phyloP scores from a whole-genome alignment of 1,140 invertebrate species.

The Calliphora vicina region DNA sequence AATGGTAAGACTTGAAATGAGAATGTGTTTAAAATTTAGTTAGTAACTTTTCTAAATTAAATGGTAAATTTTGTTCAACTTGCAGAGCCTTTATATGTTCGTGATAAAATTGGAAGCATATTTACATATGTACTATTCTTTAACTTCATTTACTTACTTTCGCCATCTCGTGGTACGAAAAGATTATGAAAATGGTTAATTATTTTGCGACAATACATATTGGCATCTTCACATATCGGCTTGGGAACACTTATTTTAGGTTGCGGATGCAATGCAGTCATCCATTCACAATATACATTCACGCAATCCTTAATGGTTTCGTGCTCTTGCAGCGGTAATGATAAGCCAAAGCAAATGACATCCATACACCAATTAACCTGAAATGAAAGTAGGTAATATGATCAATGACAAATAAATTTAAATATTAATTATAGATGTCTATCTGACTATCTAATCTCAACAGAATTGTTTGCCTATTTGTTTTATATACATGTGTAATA shows the following conservation, averaged over 20 bases:
- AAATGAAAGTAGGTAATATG: constrained; percentile 2
- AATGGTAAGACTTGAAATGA: constrained; percentile 81
- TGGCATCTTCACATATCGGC: constrained; percentile 87
- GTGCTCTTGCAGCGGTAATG: constrained; percentile 87
- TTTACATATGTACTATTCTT: no score
- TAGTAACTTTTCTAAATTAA: neutral
- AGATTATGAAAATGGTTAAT: constrained; percentile 94
- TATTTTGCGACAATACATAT: constrained; percentile 90
- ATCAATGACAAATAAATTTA: no score
- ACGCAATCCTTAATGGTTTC: constrained; percentile 96
- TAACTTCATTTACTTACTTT: constrained; percentile 72
- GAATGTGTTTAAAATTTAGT: constrained; percentile 25
- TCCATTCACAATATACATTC: constrained; percentile 96
- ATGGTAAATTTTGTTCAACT: constrained; percentile 2
- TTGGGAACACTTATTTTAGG: constrained; percentile 86
- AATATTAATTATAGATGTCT: no score
- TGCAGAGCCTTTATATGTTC: neutral
- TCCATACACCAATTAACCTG: constrained; percentile 63
- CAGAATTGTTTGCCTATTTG: no score
- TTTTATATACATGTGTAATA: no score
- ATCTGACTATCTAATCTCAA: no score
- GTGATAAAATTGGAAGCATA: no score
- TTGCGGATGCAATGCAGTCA: constrained; percentile 82
- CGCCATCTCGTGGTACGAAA: constrained; percentile 91
- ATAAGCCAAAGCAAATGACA: constrained; percentile 91